These are phyloP conservation scores for Cyclura pinguis DNA, from an alignment of 2,797 vertebrate genomes.

Conservation along the genomic window DNA sequence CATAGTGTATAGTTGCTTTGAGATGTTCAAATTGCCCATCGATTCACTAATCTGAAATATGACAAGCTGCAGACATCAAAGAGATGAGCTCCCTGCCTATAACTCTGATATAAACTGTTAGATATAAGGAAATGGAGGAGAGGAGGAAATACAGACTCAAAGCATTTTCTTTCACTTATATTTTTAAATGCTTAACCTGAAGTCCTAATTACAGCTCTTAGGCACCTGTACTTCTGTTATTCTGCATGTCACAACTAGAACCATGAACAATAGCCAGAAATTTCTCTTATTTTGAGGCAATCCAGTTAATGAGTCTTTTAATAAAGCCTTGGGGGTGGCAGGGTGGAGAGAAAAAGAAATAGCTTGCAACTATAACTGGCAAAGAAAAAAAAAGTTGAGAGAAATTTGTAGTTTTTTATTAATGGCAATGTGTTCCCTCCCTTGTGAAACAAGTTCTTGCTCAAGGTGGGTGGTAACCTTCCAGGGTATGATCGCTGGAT, in stretches of 20 bases:
- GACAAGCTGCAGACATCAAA: slow-evolving; percentile 24
- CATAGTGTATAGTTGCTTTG: background rate
- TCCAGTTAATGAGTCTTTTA: slow-evolving; percentile 70
- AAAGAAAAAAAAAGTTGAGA: slow-evolving; percentile 66
- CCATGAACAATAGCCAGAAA: slow-evolving; percentile 68
- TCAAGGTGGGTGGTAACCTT: slow-evolving; percentile 74
- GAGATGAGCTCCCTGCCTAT: background rate
- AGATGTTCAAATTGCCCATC: slow-evolving; percentile 33
- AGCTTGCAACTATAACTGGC: slow-evolving; percentile 74
- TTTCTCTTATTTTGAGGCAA: slow-evolving; percentile 68
- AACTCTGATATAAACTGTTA: background rate
- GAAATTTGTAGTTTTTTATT: slow-evolving; percentile 76
- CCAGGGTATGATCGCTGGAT: slow-evolving; percentile 55
- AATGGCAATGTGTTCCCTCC: slow-evolving; percentile 75
- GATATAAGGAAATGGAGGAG: slow-evolving; percentile 51
- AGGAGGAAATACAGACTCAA: slow-evolving; percentile 53
- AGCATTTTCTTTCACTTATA: slow-evolving; percentile 62
- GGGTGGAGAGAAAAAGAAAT: slow-evolving; percentile 49
- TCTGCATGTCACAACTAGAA: slow-evolving; percentile 69
- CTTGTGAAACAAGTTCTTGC: slow-evolving; percentile 65
- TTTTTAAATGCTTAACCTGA: slow-evolving; percentile 61
- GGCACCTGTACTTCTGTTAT: slow-evolving; percentile 61
- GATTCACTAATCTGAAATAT: slow-evolving; percentile 19
- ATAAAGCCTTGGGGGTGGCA: slow-evolving; percentile 61
- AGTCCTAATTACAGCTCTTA: slow-evolving; percentile 70